Evolutionary conservation across 1,140 invertebrate genomes (phyloP).

Genomic region (Drosophila sp.): DNA sequence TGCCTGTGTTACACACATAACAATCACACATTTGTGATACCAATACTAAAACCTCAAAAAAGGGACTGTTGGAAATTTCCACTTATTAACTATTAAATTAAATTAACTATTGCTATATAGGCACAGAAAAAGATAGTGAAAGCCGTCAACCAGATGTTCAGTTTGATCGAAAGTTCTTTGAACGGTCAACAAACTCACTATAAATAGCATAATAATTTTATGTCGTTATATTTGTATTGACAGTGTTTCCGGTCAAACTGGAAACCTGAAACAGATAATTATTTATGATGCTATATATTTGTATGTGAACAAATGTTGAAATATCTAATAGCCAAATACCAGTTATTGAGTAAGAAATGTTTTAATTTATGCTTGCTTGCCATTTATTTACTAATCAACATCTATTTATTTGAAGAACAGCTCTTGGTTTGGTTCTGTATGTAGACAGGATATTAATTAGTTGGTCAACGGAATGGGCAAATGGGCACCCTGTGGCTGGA

Average conservation of each 20-base stretch:
- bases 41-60: too few species aligned
- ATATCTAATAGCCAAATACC: background rate
- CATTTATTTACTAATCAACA: slow-evolving; percentile 76
- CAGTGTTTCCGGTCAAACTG: background rate
- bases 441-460: slow-evolving; percentile 62
- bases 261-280: background rate
- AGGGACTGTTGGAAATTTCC: too few species aligned
- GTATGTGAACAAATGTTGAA: background rate
- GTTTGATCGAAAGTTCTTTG: too few species aligned
- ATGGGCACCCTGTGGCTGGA: slow-evolving; percentile 89
- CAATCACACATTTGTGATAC: too few species aligned
- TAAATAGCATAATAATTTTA: background rate
- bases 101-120: too few species aligned
- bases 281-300: background rate
- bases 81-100: too few species aligned
- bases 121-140: too few species aligned
- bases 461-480: slow-evolving; percentile 85
- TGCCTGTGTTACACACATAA: too few species aligned
- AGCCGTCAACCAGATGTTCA: too few species aligned
- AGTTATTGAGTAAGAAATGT: slow-evolving; percentile 37
- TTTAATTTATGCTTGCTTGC: slow-evolving; percentile 54
- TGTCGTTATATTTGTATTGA: slow-evolving; percentile 2
- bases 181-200: too few species aligned
- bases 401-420: slow-evolving; percentile 26
- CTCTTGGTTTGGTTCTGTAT: slow-evolving; percentile 9